phyloP scores from a whole-genome alignment of 2,797 vertebrate genomes.

The Halcyon leucocephala region DNA sequence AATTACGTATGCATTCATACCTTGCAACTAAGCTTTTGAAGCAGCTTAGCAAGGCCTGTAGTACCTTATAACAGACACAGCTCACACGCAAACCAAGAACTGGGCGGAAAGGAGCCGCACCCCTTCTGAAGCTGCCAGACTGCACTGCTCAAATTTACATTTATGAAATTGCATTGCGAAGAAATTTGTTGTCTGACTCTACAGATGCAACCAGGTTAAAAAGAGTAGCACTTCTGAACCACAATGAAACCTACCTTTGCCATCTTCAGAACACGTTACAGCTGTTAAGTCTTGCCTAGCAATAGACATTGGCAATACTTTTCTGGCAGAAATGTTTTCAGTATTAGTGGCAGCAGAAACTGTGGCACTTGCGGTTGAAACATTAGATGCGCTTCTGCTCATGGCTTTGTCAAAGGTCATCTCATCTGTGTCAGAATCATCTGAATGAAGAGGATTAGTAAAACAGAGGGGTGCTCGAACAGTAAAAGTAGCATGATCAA shows the following conservation, averaged over 20 bases:
- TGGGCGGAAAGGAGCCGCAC: neutral
- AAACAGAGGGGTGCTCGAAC: constrained; percentile 90
- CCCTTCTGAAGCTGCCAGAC: neutral
- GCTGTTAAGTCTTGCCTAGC: constrained; percentile 82
- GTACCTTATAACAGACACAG: neutral
- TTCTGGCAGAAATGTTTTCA: constrained; percentile 83
- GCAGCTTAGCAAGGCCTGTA: neutral
- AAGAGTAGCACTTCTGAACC: neutral
- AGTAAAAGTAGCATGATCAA: constrained; percentile 27
- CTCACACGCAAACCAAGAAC: neutral
- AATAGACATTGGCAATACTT: constrained; percentile 92
- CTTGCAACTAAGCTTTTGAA: neutral
- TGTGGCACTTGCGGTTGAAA: constrained; percentile 88
- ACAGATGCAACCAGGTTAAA: neutral
- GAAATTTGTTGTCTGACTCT: neutral
- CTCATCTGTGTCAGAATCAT: constrained; percentile 89
- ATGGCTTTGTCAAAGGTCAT: constrained; percentile 72
- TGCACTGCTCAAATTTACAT: neutral
- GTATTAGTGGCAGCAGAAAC: constrained; percentile 80
- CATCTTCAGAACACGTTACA: constrained; percentile 66
- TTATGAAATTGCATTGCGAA: neutral
- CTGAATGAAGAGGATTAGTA: constrained; percentile 96
- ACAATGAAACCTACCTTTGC: constrained; percentile 85
- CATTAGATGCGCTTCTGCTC: constrained; percentile 74
- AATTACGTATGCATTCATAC: neutral